Evolutionary conservation across 2,113 vertebrate species (phyloP).

Genomic region (Zeus faber): DNA sequence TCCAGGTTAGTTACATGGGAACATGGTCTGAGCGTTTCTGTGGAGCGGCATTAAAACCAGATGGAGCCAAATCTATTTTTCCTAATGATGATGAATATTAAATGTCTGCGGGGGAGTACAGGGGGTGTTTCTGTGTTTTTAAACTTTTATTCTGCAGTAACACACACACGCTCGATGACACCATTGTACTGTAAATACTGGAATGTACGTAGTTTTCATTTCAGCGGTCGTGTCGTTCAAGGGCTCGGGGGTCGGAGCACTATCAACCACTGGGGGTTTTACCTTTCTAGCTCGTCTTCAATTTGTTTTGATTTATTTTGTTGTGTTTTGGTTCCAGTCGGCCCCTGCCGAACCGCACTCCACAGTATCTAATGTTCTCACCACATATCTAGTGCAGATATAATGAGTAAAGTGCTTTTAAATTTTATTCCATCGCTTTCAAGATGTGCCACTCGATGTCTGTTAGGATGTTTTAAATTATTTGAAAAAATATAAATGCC

Average conservation of each 20-base stretch:
- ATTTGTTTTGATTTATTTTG: conserved; percentile 13
- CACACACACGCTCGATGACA: conserved; percentile 46
- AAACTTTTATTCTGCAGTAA: conserved; percentile 52
- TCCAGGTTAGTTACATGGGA: no score
- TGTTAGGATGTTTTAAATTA: conserved; percentile 76
- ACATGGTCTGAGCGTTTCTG: no score
- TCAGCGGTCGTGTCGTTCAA: conserved; percentile 50
- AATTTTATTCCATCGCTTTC: conserved; percentile 70
- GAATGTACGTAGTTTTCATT: conserved; percentile 69
- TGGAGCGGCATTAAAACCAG: no score
- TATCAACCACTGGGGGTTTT: conserved; percentile 42
- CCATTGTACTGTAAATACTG: conserved; percentile 70
- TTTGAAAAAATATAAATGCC: conserved; percentile 78
- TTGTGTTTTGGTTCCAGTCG: conserved; percentile 25
- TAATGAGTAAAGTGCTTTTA: conserved; percentile 75
- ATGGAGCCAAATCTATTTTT: no score
- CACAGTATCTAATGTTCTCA: conserved; percentile 55
- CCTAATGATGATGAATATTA: not conserved
- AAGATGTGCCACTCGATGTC: conserved; percentile 77
- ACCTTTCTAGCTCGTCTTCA: conserved; percentile 27
- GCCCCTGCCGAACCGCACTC: conserved; percentile 24
- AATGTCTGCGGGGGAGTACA: not conserved
- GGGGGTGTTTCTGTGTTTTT: conserved; percentile 39
- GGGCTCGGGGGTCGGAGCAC: conserved; percentile 56
- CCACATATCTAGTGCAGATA: conserved; percentile 73